Conservation (phyloP, 2,113 vertebrate genomes). For the Trichechus manatus region DNA sequence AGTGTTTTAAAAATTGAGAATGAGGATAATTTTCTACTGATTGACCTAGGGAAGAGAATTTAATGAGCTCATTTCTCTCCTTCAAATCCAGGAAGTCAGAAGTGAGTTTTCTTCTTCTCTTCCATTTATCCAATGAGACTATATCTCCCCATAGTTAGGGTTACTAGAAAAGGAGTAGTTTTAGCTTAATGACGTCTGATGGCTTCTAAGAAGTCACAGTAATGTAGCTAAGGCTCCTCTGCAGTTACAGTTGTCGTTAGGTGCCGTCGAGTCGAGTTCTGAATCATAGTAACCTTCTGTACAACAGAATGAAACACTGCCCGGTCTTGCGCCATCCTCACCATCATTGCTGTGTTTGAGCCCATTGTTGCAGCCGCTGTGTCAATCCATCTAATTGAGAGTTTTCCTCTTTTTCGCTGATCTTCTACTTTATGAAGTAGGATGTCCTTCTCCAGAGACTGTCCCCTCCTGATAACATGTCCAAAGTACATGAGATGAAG, state of each 20-base stretch:
- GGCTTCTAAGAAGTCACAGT: neutral
- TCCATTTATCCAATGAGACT: neutral
- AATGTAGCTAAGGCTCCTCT: neutral
- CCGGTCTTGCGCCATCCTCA: neutral
- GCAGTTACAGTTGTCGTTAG: neutral
- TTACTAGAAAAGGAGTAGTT: neutral
- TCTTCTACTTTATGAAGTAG: neutral
- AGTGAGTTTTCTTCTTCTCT: constrained; percentile 9
- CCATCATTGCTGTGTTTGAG: neutral
- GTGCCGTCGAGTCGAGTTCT: neutral
- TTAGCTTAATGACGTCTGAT: neutral
- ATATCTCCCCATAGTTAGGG: neutral
- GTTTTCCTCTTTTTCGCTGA: neutral
- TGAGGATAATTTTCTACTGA: constrained; percentile 29
- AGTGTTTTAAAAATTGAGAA: neutral
- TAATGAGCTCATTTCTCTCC: constrained; percentile 53
- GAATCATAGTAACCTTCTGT: neutral
- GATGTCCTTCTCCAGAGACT: neutral
- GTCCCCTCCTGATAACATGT: neutral
- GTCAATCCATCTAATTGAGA: neutral
- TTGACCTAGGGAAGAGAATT: neutral
- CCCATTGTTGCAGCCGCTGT: neutral
- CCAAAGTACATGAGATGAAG: neutral
- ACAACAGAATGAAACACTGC: neutral
- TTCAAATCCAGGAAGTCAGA: constrained; percentile 3